Conservation (phyloP, 2,888 invertebrate genomes). For the Rugalucina vietnamica region DNA sequence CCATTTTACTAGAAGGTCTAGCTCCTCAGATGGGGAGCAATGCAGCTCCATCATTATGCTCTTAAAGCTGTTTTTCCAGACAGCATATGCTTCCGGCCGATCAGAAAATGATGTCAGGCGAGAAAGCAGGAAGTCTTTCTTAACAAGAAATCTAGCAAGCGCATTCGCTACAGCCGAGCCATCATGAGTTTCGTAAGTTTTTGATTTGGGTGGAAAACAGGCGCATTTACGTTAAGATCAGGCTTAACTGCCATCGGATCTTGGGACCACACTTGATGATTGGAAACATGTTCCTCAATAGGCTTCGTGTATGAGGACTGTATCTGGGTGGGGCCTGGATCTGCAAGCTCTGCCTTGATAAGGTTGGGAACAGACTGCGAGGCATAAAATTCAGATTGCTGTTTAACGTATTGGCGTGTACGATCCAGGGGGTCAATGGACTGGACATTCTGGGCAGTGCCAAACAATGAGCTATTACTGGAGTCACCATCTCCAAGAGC, state of each 20-base stretch:
- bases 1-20: conserved; percentile 42
- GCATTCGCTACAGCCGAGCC: neutral
- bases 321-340: neutral
- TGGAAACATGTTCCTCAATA: too few relatives aligned
- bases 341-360: neutral
- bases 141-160: conserved; percentile 23
- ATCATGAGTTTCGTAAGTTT: neutral
- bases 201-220: neutral
- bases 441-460: too few relatives aligned
- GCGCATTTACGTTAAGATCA: neutral
- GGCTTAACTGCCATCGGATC: neutral
- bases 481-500: too few relatives aligned
- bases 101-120: conserved; percentile 29
- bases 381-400: neutral
- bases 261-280: too few relatives aligned
- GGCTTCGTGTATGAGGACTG: neutral
- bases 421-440: neutral
- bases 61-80: conserved; percentile 41
- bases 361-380: neutral
- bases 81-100: conserved; percentile 16
- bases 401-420: neutral
- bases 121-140: conserved; percentile 33
- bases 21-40: conserved; percentile 31
- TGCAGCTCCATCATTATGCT: conserved; percentile 26
- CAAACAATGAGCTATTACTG: too few relatives aligned